Percentiles rank a stretch among this genome's conserved stretches.
Evolutionary conservation across 1,140 invertebrate genomes (phyloP).

Genomic region (Drosophila insularis): DNA sequence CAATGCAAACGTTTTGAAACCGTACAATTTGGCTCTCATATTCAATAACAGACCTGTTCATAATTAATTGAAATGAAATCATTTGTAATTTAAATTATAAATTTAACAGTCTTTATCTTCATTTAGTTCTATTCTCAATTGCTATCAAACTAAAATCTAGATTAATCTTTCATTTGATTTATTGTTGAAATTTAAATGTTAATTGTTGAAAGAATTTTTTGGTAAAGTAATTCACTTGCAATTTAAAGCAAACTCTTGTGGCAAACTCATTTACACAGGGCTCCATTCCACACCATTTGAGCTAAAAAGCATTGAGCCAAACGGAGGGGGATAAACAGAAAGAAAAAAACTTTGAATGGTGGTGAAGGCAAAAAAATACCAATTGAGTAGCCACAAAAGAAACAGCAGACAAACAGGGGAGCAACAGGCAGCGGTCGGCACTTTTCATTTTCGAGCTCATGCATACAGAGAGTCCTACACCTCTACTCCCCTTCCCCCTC

Average conservation of each 20-base stretch:
- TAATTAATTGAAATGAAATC: too few relatives aligned
- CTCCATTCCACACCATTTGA: conserved; percentile 18
- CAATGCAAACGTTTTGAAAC: too few relatives aligned
- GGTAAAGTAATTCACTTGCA: neutral
- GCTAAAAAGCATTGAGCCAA: conserved; percentile 9
- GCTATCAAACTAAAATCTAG: too few relatives aligned
- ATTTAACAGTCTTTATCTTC: too few relatives aligned
- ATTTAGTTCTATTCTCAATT: too few relatives aligned
- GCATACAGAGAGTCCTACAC: neutral
- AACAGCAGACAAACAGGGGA: neutral
- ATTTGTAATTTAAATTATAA: too few relatives aligned
- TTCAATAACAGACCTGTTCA: too few relatives aligned
- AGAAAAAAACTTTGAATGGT: neutral
- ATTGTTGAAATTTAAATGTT: too few relatives aligned
- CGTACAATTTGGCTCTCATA: too few relatives aligned
- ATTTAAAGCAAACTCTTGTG: neutral
- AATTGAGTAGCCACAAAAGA: conserved; percentile 16
- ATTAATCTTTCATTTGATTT: too few relatives aligned
- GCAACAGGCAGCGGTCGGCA: conserved; percentile 10
- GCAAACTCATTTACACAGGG: conserved; percentile 4
- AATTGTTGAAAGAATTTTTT: neutral
- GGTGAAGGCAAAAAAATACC: neutral
- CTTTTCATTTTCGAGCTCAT: conserved; percentile 11
- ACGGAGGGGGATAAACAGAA: neutral
- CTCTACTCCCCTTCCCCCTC: neutral